These are phyloP conservation scores for Drosophila santomea DNA, from an alignment of 1,140 invertebrate species.

Conservation along the genomic window DNA sequence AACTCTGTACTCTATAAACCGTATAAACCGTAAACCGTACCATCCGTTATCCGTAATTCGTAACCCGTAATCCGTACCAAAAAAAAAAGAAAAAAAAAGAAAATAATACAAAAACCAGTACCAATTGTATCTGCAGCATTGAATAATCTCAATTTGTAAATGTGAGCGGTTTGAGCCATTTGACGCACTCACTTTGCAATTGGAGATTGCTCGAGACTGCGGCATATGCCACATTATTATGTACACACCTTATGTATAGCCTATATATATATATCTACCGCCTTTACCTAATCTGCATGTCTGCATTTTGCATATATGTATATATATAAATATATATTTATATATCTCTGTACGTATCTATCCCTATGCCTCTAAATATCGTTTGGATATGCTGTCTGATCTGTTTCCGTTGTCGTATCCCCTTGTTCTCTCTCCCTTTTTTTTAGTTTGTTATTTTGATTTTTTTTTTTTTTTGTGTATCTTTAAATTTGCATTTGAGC, in stretches of 20 bases:
- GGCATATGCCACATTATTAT: conserved; percentile 81
- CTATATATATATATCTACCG: conserved; percentile 15
- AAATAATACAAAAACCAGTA: not conserved
- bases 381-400: conserved; percentile 22
- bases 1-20: conserved; percentile 10
- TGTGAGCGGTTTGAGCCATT: conserved; percentile 79
- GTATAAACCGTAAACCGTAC: conserved; percentile 44
- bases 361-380: conserved; percentile 9
- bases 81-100: conserved; percentile 1
- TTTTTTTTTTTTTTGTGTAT: conserved; percentile 9
- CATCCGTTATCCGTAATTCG: conserved; percentile 42
- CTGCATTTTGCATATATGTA: not conserved
- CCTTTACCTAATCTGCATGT: conserved; percentile 37
- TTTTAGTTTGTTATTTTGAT: conserved; percentile 36
- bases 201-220: conserved; percentile 84
- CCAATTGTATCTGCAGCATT: conserved; percentile 73
- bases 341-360: conserved; percentile 12
- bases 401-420: conserved; percentile 23
- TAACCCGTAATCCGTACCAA: conserved; percentile 47
- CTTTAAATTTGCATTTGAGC: conserved; percentile 24
- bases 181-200: conserved; percentile 84
- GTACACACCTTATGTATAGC: conserved; percentile 34
- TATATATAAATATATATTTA: not conserved
- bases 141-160: conserved; percentile 85
- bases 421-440: conserved; percentile 3